Evolutionary conservation across 2,113 vertebrate genomes (phyloP).

Genomic region (Engystomops pustulosus): DNA sequence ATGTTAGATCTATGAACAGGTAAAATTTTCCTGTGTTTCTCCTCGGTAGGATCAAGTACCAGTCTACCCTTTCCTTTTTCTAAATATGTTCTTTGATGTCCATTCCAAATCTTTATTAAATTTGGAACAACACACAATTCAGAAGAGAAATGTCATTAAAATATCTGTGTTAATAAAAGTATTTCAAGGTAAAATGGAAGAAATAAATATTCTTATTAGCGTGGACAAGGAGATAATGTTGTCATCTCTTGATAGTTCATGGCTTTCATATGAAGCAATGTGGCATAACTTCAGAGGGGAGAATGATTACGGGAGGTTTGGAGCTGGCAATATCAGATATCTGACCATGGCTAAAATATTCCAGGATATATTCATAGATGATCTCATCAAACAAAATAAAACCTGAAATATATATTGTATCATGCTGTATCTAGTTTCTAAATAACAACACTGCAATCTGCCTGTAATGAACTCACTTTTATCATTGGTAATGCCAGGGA

Average conservation of each 20-base stretch:
- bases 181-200: background rate
- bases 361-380: background rate
- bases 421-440: too few relatives aligned
- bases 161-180: slow-evolving; percentile 4
- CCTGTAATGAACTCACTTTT: background rate
- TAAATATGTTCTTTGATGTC: slow-evolving; percentile 26
- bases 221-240: background rate
- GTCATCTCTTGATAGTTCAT: slow-evolving; percentile 4
- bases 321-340: slow-evolving; percentile 6
- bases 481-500: too few relatives aligned
- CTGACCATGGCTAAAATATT: background rate
- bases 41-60: background rate
- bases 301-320: background rate
- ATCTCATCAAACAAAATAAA: background rate
- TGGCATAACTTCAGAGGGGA: slow-evolving; percentile 27
- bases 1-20: background rate
- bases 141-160: slow-evolving; percentile 2
- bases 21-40: background rate
- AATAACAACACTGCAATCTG: background rate
- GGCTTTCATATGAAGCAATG: slow-evolving; percentile 1
- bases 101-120: slow-evolving; percentile 16
- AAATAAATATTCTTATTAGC: background rate
- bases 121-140: background rate
- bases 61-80: background rate
- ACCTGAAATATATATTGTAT: background rate